Evolutionary conservation across 2,797 vertebrate genomes (phyloP), one percentile per base, ranked within the genome.

Genomic region (Sciaenops ocellatus): DNA sequence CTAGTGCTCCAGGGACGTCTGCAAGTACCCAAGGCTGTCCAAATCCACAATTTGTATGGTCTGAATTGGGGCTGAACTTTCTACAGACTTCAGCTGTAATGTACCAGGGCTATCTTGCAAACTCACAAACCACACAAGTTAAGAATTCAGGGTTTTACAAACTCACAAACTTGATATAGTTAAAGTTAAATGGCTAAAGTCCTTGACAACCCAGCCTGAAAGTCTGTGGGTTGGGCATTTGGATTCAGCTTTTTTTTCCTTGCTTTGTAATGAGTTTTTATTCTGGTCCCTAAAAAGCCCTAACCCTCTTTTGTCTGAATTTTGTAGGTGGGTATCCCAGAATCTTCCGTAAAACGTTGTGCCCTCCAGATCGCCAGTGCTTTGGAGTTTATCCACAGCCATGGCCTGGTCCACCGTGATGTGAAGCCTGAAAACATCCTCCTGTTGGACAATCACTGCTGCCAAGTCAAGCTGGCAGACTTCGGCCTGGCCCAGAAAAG

Each of bases 341-440:
- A 97, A 71, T 61, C 87, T 10, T 91, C 93, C 0, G 96, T 95
- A 22, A 96, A 96, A 83, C 95, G 95, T 0, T 96, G 95, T 22
- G 95, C 90, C 18, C 83, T 95, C 18, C 96, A 97, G 88, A 81
- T 96, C 1, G 88, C 95, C 61, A 95, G 95, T 12, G 96, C 96
- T 22, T 84, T 97, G 83, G 96, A 96, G 85, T 96, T 95, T 85
- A 96, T 97, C 83, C 96, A 97, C 85, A 91, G 89, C 65, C 94
- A 91, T 13, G 95, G 93, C 24, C 84, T 97, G 76, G 95, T 97
- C 38, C 96, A 97, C 76, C 94, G 96, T 0, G 96, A 97, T 62
- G 86, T 97, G 66, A 97, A 96, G 75, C 96, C 96, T 1, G 96
- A 97, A 86, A 97, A 96, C 83, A 92, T 97, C 47, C 93, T 97